Evolutionary conservation across 2,888 invertebrate genomes (phyloP), one percentile per base, ranked within the genome.

Genomic region (Lucinisca nassula): DNA sequence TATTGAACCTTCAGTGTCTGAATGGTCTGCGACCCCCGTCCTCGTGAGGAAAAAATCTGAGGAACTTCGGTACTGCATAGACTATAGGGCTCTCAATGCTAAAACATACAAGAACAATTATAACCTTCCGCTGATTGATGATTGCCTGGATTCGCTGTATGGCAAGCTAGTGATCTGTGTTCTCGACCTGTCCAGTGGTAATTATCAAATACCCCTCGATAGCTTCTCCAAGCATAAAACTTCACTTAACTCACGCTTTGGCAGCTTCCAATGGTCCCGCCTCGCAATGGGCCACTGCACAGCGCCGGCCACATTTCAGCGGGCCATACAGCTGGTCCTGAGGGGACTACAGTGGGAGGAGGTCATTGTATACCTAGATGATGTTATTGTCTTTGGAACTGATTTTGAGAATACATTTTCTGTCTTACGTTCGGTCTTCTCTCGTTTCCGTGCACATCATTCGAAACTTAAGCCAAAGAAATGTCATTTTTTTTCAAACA

Each of bases 301-400:
- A 30, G 73, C 84, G 4, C 83, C 87, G 2, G 87, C 84, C 3
- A 87, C 87, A 0, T 87, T 87, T 45, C 81, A 84, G 61, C 49
- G 81, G 27, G 74, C 58, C 6, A 87, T 87, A 37, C 38, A 81
- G 10, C 49, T 84, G 30, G 78, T 84, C 4, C 45, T 84, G 0
- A 32, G 70, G 8, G 87, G 84, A 0, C n/a, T 87, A 17, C 73
- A 67, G 8, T 79, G 82, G 76, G 45, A 75, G 14, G 45, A 70
- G 37, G 55, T 67, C 21, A 38, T 83, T 17, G 80, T 51, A 10
- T 87, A 84, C 30, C 30, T n/a, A 17, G 83, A 84, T 40, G 81
- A 84, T 32, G 38, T 82, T 32, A 73, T 81, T 27, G 75, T 82
- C 35, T 58, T 79, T 17, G 75, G 87, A 27, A 74, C 67, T 38